phyloP scores from a whole-genome alignment of 1,140 invertebrate genomes.

The Pemphigus obesinymphae region DNA sequence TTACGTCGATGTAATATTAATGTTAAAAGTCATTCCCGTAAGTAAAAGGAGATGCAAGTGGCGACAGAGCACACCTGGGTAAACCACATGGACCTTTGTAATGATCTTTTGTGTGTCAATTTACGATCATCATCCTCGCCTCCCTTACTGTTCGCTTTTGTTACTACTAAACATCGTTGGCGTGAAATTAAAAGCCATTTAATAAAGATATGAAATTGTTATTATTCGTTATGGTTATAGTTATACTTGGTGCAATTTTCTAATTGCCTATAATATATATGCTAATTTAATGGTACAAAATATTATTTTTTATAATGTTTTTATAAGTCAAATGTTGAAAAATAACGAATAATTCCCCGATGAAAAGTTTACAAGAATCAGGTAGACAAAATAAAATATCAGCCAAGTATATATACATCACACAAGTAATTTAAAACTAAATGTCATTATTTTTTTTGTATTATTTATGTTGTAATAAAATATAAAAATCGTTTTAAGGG shows the following conservation, averaged over 20 bases:
- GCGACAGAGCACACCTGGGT: neutral
- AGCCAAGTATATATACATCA: too few species aligned
- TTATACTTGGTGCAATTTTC: neutral
- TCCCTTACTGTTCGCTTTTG: neutral
- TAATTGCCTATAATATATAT: neutral
- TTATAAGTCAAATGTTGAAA: too few species aligned
- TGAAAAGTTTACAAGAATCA: neutral
- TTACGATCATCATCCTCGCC: neutral
- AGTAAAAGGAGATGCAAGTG: neutral
- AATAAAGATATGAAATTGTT: neutral
- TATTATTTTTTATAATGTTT: neutral
- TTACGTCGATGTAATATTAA: neutral
- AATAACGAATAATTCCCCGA: neutral
- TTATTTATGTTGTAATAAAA: too few species aligned
- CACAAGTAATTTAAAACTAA: too few species aligned
- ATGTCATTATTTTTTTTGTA: too few species aligned
- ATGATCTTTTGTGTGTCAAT: conserved; percentile 26
- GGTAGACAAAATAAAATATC: neutral
- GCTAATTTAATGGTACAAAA: neutral
- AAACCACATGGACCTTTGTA: conserved; percentile 30
- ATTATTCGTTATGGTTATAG: neutral
- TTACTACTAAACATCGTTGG: neutral
- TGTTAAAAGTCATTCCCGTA: neutral
- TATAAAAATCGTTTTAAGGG: too few species aligned
- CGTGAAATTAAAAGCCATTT: conserved; percentile 4